Conservation (phyloP, 2,888 invertebrate species). For the Idaea straminata region DNA sequence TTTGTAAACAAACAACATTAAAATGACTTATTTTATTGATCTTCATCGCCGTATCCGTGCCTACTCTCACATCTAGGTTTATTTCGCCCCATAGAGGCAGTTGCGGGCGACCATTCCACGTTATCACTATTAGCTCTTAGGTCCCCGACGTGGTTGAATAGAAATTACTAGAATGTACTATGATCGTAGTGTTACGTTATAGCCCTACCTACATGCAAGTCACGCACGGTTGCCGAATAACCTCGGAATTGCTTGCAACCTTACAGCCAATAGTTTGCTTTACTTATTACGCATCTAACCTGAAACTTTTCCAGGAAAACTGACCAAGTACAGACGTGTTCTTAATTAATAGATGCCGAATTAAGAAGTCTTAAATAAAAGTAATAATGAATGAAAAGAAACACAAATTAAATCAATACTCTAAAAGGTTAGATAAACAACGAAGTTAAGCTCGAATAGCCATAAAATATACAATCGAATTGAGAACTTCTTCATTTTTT, state of each 20-base stretch:
- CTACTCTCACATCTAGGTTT: slow-evolving; percentile 8
- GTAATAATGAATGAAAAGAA: background rate
- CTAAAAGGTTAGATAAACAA: slow-evolving; percentile 3
- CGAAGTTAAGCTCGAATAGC: slow-evolving; percentile 6
- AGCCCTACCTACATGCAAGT: slow-evolving; percentile 45
- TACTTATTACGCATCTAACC: slow-evolving; percentile 6
- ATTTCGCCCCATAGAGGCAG: slow-evolving; percentile 38
- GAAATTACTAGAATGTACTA: slow-evolving; percentile 40
- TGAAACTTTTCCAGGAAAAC: background rate
- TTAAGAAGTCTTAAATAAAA: background rate
- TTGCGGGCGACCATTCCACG: slow-evolving; percentile 40
- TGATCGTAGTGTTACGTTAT: background rate
- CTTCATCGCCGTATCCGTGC: background rate
- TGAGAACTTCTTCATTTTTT: too few species aligned
- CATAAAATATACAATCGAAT: too few species aligned
- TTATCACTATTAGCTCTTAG: slow-evolving; percentile 68
- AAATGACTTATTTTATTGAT: too few species aligned
- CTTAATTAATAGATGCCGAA: slow-evolving; percentile 8
- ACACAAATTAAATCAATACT: background rate
- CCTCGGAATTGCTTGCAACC: slow-evolving; percentile 16
- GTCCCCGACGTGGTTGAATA: slow-evolving; percentile 57
- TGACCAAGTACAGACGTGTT: background rate
- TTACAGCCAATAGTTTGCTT: slow-evolving; percentile 17
- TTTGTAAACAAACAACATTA: background rate
- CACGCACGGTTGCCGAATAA: background rate